Evolutionary conservation across 1,140 invertebrate genomes (phyloP).

Genomic region (Panonychus citri): DNA sequence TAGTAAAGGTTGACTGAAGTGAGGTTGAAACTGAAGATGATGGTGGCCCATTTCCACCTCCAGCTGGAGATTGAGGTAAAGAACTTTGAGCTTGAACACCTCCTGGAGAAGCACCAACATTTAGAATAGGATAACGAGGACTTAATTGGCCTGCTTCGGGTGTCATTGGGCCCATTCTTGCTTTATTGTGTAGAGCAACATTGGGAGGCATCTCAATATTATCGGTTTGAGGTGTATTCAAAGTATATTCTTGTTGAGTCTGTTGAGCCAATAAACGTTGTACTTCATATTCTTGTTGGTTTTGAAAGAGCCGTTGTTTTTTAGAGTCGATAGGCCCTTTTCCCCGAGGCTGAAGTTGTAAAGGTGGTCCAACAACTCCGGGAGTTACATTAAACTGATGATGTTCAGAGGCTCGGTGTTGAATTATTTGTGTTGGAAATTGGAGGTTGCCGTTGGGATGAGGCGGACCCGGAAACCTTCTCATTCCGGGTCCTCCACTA

Average conservation of each 20-base stretch:
- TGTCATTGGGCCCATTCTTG: conserved; percentile 24
- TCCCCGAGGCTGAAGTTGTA: not conserved
- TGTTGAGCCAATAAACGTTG: conserved; percentile 22
- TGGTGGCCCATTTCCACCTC: not conserved
- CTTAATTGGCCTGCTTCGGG: not conserved
- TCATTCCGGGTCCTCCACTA: not conserved
- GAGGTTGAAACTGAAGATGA: not conserved
- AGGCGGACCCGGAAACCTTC: not conserved
- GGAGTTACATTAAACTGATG: not conserved
- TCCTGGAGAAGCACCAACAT: not conserved
- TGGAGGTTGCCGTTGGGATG: not conserved
- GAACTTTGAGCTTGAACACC: not conserved
- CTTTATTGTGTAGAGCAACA: not conserved
- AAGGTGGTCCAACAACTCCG: not conserved
- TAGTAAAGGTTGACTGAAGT: conserved; percentile 5
- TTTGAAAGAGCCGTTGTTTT: not conserved
- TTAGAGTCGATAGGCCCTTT: not conserved
- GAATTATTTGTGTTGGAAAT: conserved; percentile 1
- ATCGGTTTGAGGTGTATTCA: conserved; percentile 33
- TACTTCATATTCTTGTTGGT: conserved; percentile 29
- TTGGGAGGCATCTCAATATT: conserved; percentile 41
- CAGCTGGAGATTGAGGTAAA: too few species aligned
- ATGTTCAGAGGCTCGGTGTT: conserved; percentile 2
- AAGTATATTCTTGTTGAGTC: conserved; percentile 38
- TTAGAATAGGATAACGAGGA: not conserved